Conservation (phyloP, 1,140 invertebrate species). For the Hycleus cichorii region DNA sequence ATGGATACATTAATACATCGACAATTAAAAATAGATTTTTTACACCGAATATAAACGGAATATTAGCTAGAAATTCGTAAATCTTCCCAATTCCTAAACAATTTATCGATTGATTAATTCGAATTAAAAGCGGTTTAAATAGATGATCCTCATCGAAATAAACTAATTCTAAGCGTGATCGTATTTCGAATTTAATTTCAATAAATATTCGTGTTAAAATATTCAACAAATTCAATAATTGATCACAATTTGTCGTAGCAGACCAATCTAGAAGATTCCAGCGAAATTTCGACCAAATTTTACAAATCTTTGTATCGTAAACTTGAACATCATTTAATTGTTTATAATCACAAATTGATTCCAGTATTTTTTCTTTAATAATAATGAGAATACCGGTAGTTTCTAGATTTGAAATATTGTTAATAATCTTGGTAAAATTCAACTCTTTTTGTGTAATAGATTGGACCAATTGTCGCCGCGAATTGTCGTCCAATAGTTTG, state of each 20-base stretch:
- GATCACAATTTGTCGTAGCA: constrained; percentile 4
- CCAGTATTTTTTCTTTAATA: neutral
- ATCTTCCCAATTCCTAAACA: constrained; percentile 8
- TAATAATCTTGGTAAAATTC: neutral
- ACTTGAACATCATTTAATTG: neutral
- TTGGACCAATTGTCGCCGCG: neutral
- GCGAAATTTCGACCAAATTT: neutral
- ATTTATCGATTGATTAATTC: constrained; percentile 19
- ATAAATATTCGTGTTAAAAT: constrained; percentile 12
- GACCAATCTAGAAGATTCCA: constrained; percentile 6
- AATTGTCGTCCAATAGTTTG: neutral
- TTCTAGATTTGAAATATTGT: neutral
- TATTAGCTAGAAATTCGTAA: constrained; percentile 16
- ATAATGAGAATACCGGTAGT: no score
- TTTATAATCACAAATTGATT: neutral
- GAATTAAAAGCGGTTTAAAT: constrained; percentile 10
- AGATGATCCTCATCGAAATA: constrained; percentile 23
- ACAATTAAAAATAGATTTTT: constrained; percentile 26
- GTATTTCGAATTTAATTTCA: constrained; percentile 8
- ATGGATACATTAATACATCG: constrained; percentile 21
- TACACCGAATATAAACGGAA: constrained; percentile 12
- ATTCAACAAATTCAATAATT: constrained; percentile 17
- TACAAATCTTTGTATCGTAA: constrained; percentile 18
- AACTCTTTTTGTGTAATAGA: neutral
- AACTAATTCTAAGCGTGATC: constrained; percentile 1